A percentile compares a stretch with the other conserved stretches of the same genome.
These are phyloP conservation scores for Tanypteryx hageni DNA, from an alignment of 2,888 invertebrate genomes.

Conservation along the genomic window DNA sequence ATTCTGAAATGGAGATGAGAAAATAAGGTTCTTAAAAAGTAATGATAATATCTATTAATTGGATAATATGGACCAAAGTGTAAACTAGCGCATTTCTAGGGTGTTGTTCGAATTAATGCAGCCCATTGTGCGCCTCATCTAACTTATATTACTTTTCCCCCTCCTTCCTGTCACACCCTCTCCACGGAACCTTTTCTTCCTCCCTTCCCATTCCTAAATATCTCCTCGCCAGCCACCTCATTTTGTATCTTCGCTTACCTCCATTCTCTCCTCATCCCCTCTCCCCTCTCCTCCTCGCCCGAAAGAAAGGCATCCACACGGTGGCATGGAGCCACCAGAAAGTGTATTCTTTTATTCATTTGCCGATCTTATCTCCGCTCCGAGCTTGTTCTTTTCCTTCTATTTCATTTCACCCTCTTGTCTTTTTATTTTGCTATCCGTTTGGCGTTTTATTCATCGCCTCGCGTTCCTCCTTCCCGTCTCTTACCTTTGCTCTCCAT, in stretches of 20 bases:
- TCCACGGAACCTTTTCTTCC: not conserved
- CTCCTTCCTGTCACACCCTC: not conserved
- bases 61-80: too few relatives aligned
- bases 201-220: not conserved
- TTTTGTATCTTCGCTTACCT: not conserved
- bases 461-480: not conserved
- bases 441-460: not conserved
- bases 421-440: not conserved
- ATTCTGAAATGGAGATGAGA: too few relatives aligned
- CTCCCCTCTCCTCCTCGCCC: not conserved
- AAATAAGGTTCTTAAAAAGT: too few relatives aligned
- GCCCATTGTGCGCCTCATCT: too few relatives aligned
- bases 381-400: not conserved
- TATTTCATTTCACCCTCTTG: not conserved
- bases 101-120: too few relatives aligned
- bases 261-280: not conserved
- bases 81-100: too few relatives aligned
- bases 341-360: conserved; percentile 39
- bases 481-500: too few relatives aligned
- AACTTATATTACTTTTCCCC: too few relatives aligned
- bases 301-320: not conserved
- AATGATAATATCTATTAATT: too few relatives aligned
- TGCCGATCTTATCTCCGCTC: conserved; percentile 31
- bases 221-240: not conserved
- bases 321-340: not conserved